A percentile compares a stretch with the other conserved stretches of the same genome.
Evolutionary conservation across 2,797 vertebrate species (phyloP).

Genomic region (Rhinatrema bivittatum): DNA sequence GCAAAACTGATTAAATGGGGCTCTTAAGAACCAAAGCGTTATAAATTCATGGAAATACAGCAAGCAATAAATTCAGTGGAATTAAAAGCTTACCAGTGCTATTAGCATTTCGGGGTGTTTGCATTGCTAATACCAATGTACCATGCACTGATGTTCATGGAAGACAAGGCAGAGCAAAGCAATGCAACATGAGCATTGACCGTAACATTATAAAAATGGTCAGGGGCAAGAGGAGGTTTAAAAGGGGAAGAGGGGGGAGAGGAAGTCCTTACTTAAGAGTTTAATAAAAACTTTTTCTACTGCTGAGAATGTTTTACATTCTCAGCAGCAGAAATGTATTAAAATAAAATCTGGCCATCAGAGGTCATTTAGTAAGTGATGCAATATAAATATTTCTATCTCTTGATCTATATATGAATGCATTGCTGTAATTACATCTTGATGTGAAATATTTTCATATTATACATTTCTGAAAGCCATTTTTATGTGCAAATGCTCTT

Average conservation of each 20-base stretch:
- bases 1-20: slow-evolving; percentile 97
- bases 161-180: slow-evolving; percentile 48
- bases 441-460: too few species aligned
- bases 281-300: slow-evolving; percentile 26
- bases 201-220: not conserved
- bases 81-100: slow-evolving; percentile 85
- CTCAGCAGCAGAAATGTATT: too few species aligned
- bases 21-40: slow-evolving; percentile 97
- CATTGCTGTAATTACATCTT: too few species aligned
- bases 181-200: slow-evolving; percentile 23
- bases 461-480: too few species aligned
- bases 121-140: slow-evolving; percentile 71
- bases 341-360: too few species aligned
- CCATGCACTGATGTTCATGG: slow-evolving; percentile 51
- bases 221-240: too few species aligned
- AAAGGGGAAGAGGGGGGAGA: too few species aligned
- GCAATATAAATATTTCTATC: too few species aligned
- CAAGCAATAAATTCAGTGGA: slow-evolving; percentile 95
- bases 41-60: slow-evolving; percentile 99
- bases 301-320: not conserved
- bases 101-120: slow-evolving; percentile 74
- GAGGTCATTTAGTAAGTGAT: too few species aligned
- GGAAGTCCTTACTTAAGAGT: too few species aligned
- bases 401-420: too few species aligned
- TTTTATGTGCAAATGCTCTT: too few species aligned